Evolutionary conservation across 2,797 vertebrate genomes (phyloP), one percentile per base, ranked within the genome.

Genomic region (Danio aesculapii): DNA sequence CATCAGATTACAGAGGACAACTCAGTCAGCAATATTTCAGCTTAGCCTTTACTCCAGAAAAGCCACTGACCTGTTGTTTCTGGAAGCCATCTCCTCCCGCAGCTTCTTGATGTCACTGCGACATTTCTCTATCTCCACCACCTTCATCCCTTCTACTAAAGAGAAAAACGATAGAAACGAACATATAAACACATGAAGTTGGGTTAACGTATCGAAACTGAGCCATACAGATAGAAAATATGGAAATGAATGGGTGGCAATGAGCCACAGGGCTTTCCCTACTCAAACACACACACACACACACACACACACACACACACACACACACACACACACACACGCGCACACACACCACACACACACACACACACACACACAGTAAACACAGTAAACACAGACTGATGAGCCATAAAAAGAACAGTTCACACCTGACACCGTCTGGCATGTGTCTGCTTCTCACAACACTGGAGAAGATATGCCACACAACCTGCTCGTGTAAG

Each of bases 81-180:
- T 94, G 55, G 95, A 95, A 13, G 92, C 95, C 94, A 99, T 95
- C 86, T 99, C 97, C 87, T 98, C 97, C 46, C 95, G 90, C 86
- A 99, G 95, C 90, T 96, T 96, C 89, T 95, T 97, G 88, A 99
- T 96, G 91, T 99, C 97, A 10, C 92, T 96, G 88, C 95, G 95
- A 93, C 97, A 99, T 93, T 98, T 98, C 92, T 99, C 97, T 0
- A 98, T 98, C 92, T 99, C 97, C 92, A 97, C 95, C 85, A 96
- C 95, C 91, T 97, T 99, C 88, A 98, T 92, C 78, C 96, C 96
- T 93, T 99, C 97, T 94, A 96, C 97, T 98, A 92, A 75, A 11
- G 49, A 58, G 16, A 52, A 43, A 16, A 46, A 59, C 43, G 14
- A 21, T 6, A 2, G 12, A 55, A 12, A 46, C 5, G 30, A 17